A percentile compares a stretch with the other conserved stretches of the same genome.
These are phyloP conservation scores for Ethmia dodecea DNA, from an alignment of 2,888 invertebrate species.

Conservation along the genomic window DNA sequence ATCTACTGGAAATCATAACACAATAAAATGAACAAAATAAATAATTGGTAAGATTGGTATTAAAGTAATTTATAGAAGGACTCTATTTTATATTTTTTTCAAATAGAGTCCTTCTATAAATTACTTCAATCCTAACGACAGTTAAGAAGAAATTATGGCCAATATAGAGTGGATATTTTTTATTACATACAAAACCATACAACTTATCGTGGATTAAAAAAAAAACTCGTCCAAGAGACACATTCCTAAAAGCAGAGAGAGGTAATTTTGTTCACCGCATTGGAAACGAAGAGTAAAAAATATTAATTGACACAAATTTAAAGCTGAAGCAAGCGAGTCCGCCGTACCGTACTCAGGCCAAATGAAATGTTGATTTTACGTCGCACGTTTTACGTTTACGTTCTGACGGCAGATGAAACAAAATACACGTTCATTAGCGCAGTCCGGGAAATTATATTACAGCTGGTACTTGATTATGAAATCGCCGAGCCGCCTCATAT, in stretches of 20 bases:
- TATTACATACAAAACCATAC: too few relatives aligned
- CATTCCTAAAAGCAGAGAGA: slow-evolving; percentile 2
- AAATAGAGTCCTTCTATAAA: too few relatives aligned
- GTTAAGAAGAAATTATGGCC: too few relatives aligned
- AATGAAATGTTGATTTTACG: slow-evolving; percentile 66
- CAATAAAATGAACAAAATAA: too few relatives aligned
- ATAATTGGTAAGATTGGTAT: too few relatives aligned
- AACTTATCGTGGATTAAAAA: too few relatives aligned
- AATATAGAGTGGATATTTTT: too few relatives aligned
- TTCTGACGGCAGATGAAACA: slow-evolving; percentile 63
- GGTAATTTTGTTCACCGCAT: slow-evolving; percentile 24
- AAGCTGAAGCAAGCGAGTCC: slow-evolving; percentile 35
- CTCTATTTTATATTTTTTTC: too few relatives aligned
- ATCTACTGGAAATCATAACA: too few relatives aligned
- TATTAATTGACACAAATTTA: slow-evolving; percentile 56
- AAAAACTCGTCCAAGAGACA: too few relatives aligned
- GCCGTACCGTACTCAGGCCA: slow-evolving; percentile 30
- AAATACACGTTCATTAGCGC: slow-evolving; percentile 73
- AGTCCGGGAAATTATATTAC: slow-evolving; percentile 65
- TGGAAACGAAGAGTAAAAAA: slow-evolving; percentile 37
- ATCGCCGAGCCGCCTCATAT: slow-evolving; percentile 39
- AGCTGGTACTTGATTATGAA: slow-evolving; percentile 62
- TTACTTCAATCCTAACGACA: too few relatives aligned
- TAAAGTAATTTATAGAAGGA: too few relatives aligned
- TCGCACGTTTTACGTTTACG: slow-evolving; percentile 51